Evolutionary conservation across 2,888 invertebrate species (phyloP), one percentile per base, ranked within the genome.

Genomic region (Orthosia gracilis): DNA sequence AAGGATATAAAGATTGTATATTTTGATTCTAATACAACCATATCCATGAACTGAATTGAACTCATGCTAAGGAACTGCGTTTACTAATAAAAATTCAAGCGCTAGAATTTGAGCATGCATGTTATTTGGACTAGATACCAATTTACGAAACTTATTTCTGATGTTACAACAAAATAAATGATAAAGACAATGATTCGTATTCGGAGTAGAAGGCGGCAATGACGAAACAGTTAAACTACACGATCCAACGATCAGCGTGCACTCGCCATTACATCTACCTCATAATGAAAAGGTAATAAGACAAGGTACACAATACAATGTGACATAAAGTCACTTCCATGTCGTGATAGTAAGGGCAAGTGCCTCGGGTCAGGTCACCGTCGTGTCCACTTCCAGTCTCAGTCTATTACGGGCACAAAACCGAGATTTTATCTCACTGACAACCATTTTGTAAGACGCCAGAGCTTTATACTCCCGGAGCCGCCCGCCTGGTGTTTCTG

Each of bases 301-400:
- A 83, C 72, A 85, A 81, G 83, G 80, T 80, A 85, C 79, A 86
- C 87, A 88, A 89, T 87, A 89, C 87, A 80, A 88, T 88, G 84
- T 87, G 89, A 90, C 88, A 85, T 83, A 85, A 88, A 87, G 78
- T 81, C 85, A 84, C 87, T 85, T 77, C 79, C 69, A 76, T 66
- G 83, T 88, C 91, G 91, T 90, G 92, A 91, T 90, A 89, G 89
- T 76, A 85, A 87, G 91, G 89, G 89, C 91, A 90, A 88, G 69
- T 73, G 89, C 88, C 89, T 66, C 85, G 82, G 73, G 89, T 73
- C 79, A 86, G 92, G 91, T 88, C 89, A 88, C 84, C 81, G 76
- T 91, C 88, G 91, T 91, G 91, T 89, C 89, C 90, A 88, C 84
- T 83, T 83, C 82, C 85, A 82, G 84, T 72, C 83, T 76, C 84